Evolutionary conservation across 2,797 vertebrate genomes (phyloP).

Genomic region (Periparus ater): DNA sequence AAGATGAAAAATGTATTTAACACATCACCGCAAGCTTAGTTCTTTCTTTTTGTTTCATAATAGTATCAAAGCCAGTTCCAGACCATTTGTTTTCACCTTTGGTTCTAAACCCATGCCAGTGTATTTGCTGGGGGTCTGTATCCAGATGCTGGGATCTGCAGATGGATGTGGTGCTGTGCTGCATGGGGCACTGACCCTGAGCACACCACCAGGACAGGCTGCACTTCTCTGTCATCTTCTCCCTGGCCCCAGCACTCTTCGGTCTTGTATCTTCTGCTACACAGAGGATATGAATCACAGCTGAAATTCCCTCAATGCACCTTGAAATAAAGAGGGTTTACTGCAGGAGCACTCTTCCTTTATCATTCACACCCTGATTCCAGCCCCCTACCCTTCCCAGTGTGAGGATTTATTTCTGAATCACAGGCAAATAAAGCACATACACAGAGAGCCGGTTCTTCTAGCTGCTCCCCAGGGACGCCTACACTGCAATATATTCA

Average conservation of each 20-base stretch:
- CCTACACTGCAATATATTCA: background rate
- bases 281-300: background rate
- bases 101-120: accelerated
- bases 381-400: background rate
- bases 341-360: background rate
- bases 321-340: background rate
- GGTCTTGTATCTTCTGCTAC: background rate
- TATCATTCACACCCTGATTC: background rate
- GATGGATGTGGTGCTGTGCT: accelerated
- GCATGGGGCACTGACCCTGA: accelerated
- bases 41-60: background rate
- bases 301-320: background rate
- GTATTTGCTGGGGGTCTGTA: background rate
- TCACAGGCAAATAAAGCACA: background rate
- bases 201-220: background rate
- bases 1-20: background rate
- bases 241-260: background rate
- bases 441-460: background rate
- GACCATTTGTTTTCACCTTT: background rate
- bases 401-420: background rate
- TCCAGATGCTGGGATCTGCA: accelerated
- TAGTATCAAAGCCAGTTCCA: background rate
- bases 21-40: background rate
- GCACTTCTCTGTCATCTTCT: background rate
- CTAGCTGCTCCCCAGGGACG: background rate